Conservation (phyloP, 2,888 invertebrate genomes). For the Spisula solida region DNA sequence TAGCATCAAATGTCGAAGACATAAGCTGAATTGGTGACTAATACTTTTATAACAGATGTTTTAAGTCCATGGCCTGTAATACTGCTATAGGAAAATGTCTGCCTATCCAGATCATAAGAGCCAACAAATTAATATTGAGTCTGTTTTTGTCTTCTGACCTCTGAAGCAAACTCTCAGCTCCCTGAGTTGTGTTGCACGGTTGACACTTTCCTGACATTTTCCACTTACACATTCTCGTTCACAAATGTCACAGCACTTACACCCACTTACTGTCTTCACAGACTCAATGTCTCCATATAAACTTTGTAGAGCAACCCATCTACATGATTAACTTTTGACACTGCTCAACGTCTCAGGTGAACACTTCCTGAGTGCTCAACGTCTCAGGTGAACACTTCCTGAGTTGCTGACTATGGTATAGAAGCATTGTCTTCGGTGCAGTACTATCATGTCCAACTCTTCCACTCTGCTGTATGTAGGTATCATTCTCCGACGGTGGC, state of each 20-base stretch:
- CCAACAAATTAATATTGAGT: too few relatives aligned
- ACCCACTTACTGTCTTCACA: background rate
- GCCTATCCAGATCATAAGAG: too few relatives aligned
- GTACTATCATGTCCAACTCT: slow-evolving; percentile 32
- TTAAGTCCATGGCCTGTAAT: too few relatives aligned
- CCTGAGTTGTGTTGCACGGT: too few relatives aligned
- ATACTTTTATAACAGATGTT: too few relatives aligned
- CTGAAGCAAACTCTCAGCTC: too few relatives aligned
- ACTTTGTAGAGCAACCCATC: background rate
- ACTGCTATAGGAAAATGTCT: too few relatives aligned
- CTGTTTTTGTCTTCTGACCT: too few relatives aligned
- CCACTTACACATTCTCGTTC: slow-evolving; percentile 13
- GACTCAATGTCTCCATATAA: slow-evolving; percentile 8
- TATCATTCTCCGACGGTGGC: background rate
- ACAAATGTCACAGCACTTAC: slow-evolving; percentile 36
- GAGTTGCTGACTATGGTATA: slow-evolving; percentile 19
- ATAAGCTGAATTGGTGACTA: too few relatives aligned
- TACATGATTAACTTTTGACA: slow-evolving; percentile 27
- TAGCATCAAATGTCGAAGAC: too few relatives aligned
- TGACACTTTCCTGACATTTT: background rate
- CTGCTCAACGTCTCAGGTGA: too few relatives aligned
- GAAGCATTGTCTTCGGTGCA: slow-evolving; percentile 4
- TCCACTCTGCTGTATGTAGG: slow-evolving; percentile 32
- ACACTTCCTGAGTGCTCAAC: background rate
- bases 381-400: slow-evolving; percentile 11